Evolutionary conservation across 1,140 invertebrate species (phyloP).

Genomic region (fruit fly (Drosophila melanogaster)): DNA sequence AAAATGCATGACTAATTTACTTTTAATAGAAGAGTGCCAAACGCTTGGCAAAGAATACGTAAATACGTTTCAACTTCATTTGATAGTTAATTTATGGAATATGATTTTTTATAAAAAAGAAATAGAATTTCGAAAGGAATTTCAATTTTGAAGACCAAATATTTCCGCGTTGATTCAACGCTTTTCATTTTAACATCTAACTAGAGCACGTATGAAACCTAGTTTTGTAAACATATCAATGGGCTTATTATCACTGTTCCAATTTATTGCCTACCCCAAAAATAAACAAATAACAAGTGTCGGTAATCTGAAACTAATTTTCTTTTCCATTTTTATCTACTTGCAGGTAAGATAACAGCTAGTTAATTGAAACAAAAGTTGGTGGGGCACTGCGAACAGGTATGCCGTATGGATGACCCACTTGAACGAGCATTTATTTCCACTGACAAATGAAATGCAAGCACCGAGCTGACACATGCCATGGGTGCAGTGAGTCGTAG

Average conservation of each 20-base stretch:
- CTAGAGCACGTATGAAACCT: neutral
- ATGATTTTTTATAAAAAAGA: neutral
- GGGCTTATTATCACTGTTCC: constrained; percentile 13
- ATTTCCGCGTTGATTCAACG: too few species aligned
- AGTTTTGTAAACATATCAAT: constrained; percentile 9
- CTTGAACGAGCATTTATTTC: constrained; percentile 40
- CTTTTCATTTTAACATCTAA: neutral
- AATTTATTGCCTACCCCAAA: constrained; percentile 39
- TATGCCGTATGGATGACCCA: constrained; percentile 42
- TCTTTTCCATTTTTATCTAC: constrained; percentile 35
- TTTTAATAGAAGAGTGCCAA: neutral
- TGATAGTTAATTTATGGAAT: neutral
- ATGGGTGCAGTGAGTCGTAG: constrained; percentile 51
- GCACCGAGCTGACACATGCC: constrained; percentile 54
- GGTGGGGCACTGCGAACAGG: constrained; percentile 13
- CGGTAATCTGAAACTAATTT: constrained; percentile 25
- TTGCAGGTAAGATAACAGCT: constrained; percentile 43
- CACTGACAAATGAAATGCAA: constrained; percentile 65
- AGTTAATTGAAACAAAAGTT: constrained; percentile 36
- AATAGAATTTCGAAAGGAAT: too few species aligned
- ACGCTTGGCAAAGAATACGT: neutral
- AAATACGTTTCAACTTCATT: neutral
- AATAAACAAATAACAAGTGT: neutral
- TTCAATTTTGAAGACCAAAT: too few species aligned
- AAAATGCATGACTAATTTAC: constrained; percentile 15